Evolutionary conservation across 2,113 vertebrate species (phyloP).

Genomic region (Atrichornis clamosus): DNA sequence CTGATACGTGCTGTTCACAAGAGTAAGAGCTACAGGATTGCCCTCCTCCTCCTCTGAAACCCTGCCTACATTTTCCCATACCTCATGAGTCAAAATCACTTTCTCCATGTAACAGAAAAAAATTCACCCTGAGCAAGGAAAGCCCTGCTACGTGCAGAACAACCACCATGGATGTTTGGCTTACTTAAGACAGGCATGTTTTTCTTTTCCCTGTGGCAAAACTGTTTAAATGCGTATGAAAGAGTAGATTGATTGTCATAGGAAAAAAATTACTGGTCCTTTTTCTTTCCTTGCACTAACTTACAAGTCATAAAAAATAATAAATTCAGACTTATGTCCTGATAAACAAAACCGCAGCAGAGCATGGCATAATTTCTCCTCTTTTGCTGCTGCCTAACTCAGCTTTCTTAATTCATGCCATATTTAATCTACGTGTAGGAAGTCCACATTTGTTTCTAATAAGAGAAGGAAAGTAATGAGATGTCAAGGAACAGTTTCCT

Average conservation of each 20-base stretch:
- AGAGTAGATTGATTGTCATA: not conserved
- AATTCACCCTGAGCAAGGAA: not conserved
- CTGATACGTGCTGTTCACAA: not conserved
- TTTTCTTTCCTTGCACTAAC: conserved; percentile 1
- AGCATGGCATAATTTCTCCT: not conserved
- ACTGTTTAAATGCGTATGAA: not conserved
- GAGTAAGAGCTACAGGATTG: not conserved
- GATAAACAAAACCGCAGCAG: conserved; percentile 11
- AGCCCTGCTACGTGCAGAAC: not conserved
- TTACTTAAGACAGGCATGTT: not conserved
- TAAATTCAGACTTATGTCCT: conserved; percentile 18
- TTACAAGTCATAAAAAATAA: conserved; percentile 35
- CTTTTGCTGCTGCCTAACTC: not conserved
- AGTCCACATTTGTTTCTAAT: conserved; percentile 63
- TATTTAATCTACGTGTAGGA: conserved; percentile 24
- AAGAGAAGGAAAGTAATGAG: conserved; percentile 54
- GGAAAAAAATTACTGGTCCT: not conserved
- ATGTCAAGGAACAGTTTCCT: conserved; percentile 56
- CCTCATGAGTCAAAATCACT: not conserved
- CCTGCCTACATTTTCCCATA: not conserved
- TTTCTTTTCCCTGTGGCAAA: conserved; percentile 12
- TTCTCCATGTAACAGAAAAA: not conserved
- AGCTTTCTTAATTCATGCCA: conserved; percentile 26
- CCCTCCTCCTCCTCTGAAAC: not conserved
- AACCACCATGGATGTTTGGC: not conserved